Evolutionary conservation across 2,113 vertebrate species (phyloP).

Genomic region (Lipophrys pholis): DNA sequence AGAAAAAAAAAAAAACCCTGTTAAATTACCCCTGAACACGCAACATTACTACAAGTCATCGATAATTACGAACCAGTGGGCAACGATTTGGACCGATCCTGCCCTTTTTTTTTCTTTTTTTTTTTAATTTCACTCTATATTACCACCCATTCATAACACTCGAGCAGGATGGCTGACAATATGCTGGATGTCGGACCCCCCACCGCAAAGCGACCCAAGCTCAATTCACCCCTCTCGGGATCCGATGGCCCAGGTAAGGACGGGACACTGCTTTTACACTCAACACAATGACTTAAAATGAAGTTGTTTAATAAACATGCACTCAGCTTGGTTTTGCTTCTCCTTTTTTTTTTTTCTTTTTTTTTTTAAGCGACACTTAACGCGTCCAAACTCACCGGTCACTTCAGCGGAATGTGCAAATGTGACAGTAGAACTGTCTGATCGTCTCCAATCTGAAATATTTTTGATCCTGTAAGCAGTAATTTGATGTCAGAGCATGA

Average conservation of each 20-base stretch:
- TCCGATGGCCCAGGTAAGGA: constrained; percentile 93
- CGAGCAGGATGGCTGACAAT: constrained; percentile 91
- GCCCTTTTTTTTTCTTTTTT: constrained; percentile 26
- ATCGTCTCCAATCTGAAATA: no score
- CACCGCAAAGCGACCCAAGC: constrained; percentile 93
- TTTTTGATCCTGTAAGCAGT: no score
- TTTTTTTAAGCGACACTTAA: no score
- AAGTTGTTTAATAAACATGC: not conserved
- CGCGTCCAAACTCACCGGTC: not conserved
- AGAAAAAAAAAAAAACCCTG: constrained; percentile 43
- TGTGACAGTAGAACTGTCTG: constrained; percentile 10
- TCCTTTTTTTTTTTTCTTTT: no score
- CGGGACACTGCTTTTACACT: not conserved
- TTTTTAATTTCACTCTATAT: not conserved
- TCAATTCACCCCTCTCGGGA: constrained; percentile 92
- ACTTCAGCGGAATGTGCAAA: constrained; percentile 12
- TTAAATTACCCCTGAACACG: constrained; percentile 47
- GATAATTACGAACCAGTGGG: constrained; percentile 14
- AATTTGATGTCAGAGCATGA: no score
- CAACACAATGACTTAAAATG: no score
- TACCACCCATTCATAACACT: constrained; percentile 37
- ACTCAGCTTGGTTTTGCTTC: not conserved
- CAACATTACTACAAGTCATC: constrained; percentile 50
- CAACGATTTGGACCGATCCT: constrained; percentile 31
- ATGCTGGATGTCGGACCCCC: constrained; percentile 94